A percentile compares a stretch with the other conserved stretches of the same genome.
phyloP scores from a whole-genome alignment of 2,797 vertebrate genomes.

The Botia almorhae region DNA sequence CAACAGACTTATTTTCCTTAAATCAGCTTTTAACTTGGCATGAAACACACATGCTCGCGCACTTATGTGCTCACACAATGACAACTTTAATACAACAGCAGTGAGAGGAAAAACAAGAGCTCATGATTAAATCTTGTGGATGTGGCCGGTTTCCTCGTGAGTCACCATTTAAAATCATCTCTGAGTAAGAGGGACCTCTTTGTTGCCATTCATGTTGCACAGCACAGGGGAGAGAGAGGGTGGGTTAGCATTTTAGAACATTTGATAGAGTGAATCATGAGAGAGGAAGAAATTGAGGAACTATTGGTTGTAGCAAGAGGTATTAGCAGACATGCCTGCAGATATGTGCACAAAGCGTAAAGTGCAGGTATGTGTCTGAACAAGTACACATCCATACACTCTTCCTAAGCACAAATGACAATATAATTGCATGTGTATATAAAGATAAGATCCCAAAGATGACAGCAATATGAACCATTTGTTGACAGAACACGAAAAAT shows the following conservation, averaged over 20 bases:
- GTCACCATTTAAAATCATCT: slow-evolving; percentile 24
- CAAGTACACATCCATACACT: too few species aligned
- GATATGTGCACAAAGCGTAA: too few species aligned
- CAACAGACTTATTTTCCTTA: background rate
- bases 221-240: background rate
- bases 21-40: background rate
- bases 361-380: too few species aligned
- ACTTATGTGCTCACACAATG: background rate
- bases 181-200: slow-evolving; percentile 19
- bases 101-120: slow-evolving; percentile 14
- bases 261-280: background rate
- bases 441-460: too few species aligned
- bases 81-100: background rate
- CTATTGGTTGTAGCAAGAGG: background rate
- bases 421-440: too few species aligned
- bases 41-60: background rate
- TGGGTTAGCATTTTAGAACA: background rate
- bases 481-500: background rate
- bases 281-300: background rate
- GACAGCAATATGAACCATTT: too few species aligned
- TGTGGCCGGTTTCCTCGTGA: slow-evolving; percentile 27
- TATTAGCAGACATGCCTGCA: too few species aligned
- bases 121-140: slow-evolving; percentile 19
- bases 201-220: background rate
- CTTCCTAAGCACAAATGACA: too few species aligned